A percentile compares a stretch with the other conserved stretches of the same genome.
phyloP scores from a whole-genome alignment of 2,797 vertebrate species.

The Pipistrellus nathusii region DNA sequence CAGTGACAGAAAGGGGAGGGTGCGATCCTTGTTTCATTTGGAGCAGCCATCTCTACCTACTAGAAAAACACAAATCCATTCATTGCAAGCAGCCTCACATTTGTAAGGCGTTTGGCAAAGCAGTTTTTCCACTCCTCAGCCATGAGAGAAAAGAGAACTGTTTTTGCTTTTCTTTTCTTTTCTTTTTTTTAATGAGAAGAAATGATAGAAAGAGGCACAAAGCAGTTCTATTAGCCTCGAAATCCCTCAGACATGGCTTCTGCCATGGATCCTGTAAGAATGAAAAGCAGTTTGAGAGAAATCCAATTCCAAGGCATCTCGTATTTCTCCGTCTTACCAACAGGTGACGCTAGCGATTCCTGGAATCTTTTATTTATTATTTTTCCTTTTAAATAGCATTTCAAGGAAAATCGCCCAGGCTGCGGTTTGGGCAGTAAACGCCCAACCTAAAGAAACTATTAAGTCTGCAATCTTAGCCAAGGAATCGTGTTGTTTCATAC shows the following conservation, averaged over 20 bases:
- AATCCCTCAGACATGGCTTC: background rate
- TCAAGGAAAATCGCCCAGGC: background rate
- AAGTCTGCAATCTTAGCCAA: background rate
- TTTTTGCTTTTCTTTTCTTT: background rate
- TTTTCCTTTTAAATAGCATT: background rate
- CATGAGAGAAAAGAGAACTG: background rate
- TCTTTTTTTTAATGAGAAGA: background rate
- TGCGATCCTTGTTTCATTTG: background rate
- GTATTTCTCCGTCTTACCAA: slow-evolving; percentile 66
- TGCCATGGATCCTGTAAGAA: background rate
- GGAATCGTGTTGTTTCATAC: background rate
- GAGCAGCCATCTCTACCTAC: background rate
- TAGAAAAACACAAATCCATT: background rate
- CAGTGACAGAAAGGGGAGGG: background rate
- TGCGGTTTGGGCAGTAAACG: background rate
- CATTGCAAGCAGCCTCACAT: background rate
- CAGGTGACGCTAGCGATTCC: slow-evolving; percentile 66
- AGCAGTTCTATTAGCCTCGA: background rate
- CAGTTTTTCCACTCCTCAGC: background rate
- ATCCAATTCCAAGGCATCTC: background rate
- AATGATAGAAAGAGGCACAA: background rate
- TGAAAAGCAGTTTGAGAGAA: background rate
- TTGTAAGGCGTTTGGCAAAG: background rate
- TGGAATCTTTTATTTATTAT: background rate
- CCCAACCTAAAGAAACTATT: background rate